Evolutionary conservation across 2,888 invertebrate genomes (phyloP).

Genomic region (Cosmia trapezina): DNA sequence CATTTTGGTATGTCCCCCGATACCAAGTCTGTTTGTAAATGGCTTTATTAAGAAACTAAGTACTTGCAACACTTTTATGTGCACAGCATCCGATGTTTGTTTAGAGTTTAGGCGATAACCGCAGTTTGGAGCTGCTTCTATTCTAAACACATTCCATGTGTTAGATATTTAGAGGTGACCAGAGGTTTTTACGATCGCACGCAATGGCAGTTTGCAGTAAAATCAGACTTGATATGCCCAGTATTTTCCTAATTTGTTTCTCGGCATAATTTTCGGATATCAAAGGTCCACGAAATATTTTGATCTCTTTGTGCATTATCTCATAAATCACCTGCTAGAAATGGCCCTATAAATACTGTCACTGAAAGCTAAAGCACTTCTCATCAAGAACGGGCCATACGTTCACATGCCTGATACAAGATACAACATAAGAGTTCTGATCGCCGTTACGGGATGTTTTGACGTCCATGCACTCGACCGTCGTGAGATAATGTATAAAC

Average conservation of each 20-base stretch:
- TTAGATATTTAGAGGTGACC: slow-evolving; percentile 32
- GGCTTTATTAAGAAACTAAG: slow-evolving; percentile 37
- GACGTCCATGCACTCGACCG: slow-evolving; percentile 56
- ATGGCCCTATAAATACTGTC: neutral
- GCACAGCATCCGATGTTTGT: slow-evolving; percentile 55
- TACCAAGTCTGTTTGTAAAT: slow-evolving; percentile 41
- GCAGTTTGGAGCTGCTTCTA: slow-evolving; percentile 15
- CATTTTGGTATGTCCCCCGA: slow-evolving; percentile 22
- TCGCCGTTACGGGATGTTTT: slow-evolving; percentile 68
- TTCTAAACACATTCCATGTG: slow-evolving; percentile 28
- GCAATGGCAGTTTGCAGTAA: neutral
- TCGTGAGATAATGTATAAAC: slow-evolving; percentile 71
- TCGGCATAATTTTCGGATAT: neutral
- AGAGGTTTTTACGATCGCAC: slow-evolving; percentile 6
- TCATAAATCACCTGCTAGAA: too few relatives aligned
- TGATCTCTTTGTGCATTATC: neutral
- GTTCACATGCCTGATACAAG: slow-evolving; percentile 38
- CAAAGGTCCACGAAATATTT: neutral
- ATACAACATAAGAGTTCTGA: slow-evolving; percentile 23
- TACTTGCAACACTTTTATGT: slow-evolving; percentile 51
- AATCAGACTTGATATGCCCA: neutral
- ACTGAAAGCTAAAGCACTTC: neutral
- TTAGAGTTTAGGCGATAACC: slow-evolving; percentile 57
- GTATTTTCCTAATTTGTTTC: neutral
- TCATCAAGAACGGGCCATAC: neutral